Conservation (phyloP, 1,140 invertebrate genomes). For the Tyrophagus putrescentiae region DNA sequence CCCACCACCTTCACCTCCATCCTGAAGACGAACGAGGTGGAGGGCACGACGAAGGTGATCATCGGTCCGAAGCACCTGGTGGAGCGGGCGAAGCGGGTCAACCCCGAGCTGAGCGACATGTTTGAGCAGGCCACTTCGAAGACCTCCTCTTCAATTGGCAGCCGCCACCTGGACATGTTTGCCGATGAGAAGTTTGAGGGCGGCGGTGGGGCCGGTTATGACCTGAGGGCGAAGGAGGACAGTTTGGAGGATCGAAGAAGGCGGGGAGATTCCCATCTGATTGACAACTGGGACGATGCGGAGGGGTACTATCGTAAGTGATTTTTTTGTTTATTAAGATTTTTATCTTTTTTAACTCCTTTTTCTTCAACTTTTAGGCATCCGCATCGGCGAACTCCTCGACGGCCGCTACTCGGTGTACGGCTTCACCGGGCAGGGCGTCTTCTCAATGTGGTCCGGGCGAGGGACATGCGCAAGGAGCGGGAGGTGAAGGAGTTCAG, state of each 20-base stretch:
- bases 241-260: too few relatives aligned
- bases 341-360: too few relatives aligned
- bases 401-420: constrained; percentile 84
- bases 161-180: constrained; percentile 73
- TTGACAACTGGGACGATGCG: constrained; percentile 99
- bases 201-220: constrained; percentile 36
- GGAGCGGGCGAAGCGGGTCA: constrained; percentile 41
- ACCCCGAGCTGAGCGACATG: not conserved
- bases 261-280: constrained; percentile 59
- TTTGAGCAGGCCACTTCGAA: not conserved
- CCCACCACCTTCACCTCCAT: constrained; percentile 2
- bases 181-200: constrained; percentile 46
- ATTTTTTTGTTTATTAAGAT: too few relatives aligned
- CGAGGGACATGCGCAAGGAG: constrained; percentile 67
- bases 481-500: too few relatives aligned
- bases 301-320: constrained; percentile 82
- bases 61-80: constrained; percentile 8
- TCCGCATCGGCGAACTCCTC: constrained; percentile 83
- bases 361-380: constrained; percentile 39
- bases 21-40: constrained; percentile 17
- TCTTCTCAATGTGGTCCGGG: constrained; percentile 97
- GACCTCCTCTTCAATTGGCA: constrained; percentile 58
- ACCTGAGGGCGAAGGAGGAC: too few relatives aligned
- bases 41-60: constrained; percentile 18
- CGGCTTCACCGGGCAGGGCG: constrained; percentile 95